phyloP scores from a whole-genome alignment of 2,888 invertebrate species.

The Dynastes grantii region DNA sequence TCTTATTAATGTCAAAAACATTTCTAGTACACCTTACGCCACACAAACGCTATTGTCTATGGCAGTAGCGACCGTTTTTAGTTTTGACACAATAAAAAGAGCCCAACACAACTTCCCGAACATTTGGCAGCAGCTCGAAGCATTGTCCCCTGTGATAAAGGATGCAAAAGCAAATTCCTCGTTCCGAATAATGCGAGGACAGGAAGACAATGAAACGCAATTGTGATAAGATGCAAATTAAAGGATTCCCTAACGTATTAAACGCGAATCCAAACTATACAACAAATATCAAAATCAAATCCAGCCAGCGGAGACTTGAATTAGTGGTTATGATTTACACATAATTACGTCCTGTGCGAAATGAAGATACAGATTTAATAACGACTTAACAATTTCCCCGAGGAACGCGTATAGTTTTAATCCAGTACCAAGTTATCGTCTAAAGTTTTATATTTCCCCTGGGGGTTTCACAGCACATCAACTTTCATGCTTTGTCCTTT shows the following conservation, averaged over 20 bases:
- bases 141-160: no score
- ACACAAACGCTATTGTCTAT: no score
- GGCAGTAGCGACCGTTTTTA: no score
- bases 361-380: conserved; percentile 35
- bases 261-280: no score
- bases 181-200: no score
- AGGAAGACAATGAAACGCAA: not conserved
- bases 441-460: conserved; percentile 42
- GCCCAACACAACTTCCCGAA: no score
- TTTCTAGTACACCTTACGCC: no score
- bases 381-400: conserved; percentile 29
- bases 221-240: not conserved
- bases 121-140: no score
- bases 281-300: conserved; percentile 2
- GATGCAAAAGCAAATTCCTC: no score
- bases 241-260: no score
- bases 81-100: no score
- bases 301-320: not conserved
- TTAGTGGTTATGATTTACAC: not conserved
- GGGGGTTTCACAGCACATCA: conserved; percentile 10
- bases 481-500: conserved; percentile 24
- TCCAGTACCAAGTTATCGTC: conserved; percentile 32
- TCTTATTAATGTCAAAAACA: no score
- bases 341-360: conserved; percentile 23
- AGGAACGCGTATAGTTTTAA: conserved; percentile 33